These are phyloP conservation scores for Xiphorhynchus erythropygius DNA, from an alignment of 2,797 vertebrate species.

Conservation along the genomic window DNA sequence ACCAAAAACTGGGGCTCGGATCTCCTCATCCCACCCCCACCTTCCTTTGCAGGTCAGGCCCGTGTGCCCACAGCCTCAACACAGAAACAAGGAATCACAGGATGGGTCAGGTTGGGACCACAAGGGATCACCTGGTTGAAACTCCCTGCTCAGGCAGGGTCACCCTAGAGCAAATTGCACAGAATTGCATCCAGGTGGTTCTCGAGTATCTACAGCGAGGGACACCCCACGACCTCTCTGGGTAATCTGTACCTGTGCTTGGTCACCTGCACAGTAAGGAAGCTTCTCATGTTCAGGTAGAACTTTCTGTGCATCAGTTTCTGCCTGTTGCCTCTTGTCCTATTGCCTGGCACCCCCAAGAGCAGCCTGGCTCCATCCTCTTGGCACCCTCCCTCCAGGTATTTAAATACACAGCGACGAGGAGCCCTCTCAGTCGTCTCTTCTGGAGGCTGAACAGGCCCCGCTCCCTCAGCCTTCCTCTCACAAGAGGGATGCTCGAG, in stretches of 20 bases:
- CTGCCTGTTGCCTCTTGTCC: not conserved
- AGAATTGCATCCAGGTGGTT: not conserved
- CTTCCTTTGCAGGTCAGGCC: not conserved
- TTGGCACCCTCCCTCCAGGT: not conserved
- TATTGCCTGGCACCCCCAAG: fast-evolving
- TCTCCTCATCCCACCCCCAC: too few relatives aligned
- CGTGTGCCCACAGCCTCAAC: not conserved
- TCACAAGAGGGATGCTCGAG: not conserved
- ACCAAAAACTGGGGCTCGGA: not conserved
- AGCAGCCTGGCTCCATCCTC: not conserved
- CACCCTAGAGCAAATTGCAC: not conserved
- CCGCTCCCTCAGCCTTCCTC: not conserved
- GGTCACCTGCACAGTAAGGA: not conserved
- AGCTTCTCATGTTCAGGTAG: not conserved
- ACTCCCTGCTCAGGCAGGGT: not conserved
- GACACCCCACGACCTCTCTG: not conserved
- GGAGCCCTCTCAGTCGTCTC: not conserved
- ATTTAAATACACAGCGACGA: fast-evolving
- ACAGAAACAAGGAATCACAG: not conserved
- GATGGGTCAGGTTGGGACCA: not conserved
- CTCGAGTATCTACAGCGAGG: not conserved
- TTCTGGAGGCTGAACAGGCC: not conserved
- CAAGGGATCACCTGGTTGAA: not conserved
- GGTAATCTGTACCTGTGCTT: not conserved
- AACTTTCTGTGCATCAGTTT: not conserved